Evolutionary conservation across 2,113 vertebrate species (phyloP), one percentile per base, ranked within the genome.

Genomic region (Syngnathoides biaculeatus): DNA sequence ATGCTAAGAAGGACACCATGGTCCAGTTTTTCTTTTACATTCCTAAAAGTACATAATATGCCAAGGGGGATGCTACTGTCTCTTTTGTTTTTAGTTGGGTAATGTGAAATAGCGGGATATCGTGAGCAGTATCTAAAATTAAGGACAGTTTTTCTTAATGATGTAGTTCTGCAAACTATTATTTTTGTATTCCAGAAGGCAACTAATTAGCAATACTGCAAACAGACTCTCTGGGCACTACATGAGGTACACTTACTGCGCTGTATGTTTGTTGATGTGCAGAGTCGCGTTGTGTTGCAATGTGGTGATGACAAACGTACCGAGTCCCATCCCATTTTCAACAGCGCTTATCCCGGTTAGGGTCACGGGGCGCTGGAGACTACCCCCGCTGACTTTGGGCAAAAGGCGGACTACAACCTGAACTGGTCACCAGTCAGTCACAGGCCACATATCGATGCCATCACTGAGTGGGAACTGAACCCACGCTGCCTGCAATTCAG

Each of bases 11-110:
- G 14, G 24, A 12, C 17, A 64, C 3, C 20, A 50, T 4, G 24
- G n/a, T 59, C 64, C 43, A 69, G 66, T 76, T 78, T 40, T 74
- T 35, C 39, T 20, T 10, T 52, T 10, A 52, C 9, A 52, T 52
- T 4, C 42, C 42, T 12, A 22, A 11, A 52, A 22, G 48, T 52
- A 22, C 10, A 52, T 52, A 12, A 20, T 20, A 76, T 59, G 15
- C 0, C 9, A 43, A 35, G 2, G 24, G 10, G 35, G 35, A 42
- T 8, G 39, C 71, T 8, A 40, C 20, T 1, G 48, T 52, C 20
- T 22, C 10, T 20, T 52, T 52, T 52, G 48, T 4, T 20, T 6
- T 12, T 27, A 27, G 24, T 55, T 15, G 22, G 53, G 5, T 8
- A 55, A 15, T 55, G 24, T 24, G 3, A 27, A 2, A 22, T 53